Conservation (phyloP, 2,888 invertebrate genomes). For the Nephrotoma guestfalica region DNA sequence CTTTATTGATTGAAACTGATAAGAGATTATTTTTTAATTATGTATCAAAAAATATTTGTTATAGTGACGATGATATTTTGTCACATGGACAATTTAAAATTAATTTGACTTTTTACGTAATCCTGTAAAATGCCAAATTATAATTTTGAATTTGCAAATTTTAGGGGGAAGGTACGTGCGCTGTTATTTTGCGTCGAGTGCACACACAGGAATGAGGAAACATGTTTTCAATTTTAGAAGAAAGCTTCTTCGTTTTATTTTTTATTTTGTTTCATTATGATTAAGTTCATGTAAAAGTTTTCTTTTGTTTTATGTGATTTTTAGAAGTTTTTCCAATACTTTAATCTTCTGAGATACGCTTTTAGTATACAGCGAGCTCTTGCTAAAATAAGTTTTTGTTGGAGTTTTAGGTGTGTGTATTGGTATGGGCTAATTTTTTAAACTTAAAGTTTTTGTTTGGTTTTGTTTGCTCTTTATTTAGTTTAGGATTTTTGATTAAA, state of each 20-base stretch:
- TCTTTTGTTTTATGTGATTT: neutral
- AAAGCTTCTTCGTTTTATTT: neutral
- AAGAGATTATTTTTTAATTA: neutral
- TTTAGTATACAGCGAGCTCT: neutral
- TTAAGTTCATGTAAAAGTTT: neutral
- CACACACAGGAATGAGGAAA: neutral
- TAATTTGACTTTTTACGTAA: neutral
- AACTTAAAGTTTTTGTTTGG: neutral
- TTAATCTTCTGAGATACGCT: neutral
- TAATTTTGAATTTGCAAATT: neutral
- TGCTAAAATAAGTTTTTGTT: neutral
- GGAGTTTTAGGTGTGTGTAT: neutral
- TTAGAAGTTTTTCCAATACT: neutral
- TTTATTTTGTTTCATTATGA: neutral
- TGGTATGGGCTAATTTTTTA: neutral
- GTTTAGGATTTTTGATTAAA: neutral
- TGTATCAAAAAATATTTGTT: neutral
- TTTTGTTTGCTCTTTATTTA: neutral
- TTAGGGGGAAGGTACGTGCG: neutral
- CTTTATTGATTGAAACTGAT: neutral
- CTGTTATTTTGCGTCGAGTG: neutral
- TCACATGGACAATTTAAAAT: neutral
- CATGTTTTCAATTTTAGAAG: neutral
- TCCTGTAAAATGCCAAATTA: neutral
- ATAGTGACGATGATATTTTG: neutral